phyloP scores from a whole-genome alignment of 1,140 invertebrate species.

The Leptonema lineaticorne region DNA sequence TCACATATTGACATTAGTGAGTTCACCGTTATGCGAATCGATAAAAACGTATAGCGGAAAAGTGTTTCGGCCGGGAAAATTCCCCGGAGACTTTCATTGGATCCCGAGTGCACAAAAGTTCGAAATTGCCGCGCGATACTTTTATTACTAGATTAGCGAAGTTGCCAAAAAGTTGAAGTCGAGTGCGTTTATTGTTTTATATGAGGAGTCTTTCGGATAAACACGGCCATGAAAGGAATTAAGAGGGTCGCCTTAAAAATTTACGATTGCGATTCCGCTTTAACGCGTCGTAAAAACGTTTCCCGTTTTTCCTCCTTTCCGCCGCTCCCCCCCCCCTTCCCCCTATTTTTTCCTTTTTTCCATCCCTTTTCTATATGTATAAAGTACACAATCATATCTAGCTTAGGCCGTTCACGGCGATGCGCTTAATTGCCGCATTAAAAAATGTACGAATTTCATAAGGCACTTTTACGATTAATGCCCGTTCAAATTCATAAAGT shows the following conservation, averaged over 20 bases:
- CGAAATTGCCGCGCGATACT: conserved; percentile 39
- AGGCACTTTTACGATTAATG: too few species aligned
- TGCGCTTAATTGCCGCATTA: background rate
- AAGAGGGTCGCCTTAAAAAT: background rate
- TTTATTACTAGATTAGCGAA: conserved; percentile 41
- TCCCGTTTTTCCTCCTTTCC: background rate
- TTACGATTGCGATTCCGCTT: background rate
- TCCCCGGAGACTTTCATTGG: background rate
- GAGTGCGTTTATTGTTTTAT: conserved; percentile 21
- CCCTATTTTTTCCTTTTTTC: too few species aligned
- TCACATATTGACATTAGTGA: too few species aligned
- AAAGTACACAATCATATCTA: too few species aligned
- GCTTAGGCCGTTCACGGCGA: too few species aligned
- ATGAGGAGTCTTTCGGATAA: background rate
- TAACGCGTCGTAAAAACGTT: background rate
- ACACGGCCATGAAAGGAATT: too few species aligned
- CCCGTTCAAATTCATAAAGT: too few species aligned
- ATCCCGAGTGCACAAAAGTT: conserved; percentile 17
- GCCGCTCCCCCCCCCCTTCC: too few species aligned
- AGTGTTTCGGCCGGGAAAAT: background rate
- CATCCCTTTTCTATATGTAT: too few species aligned
- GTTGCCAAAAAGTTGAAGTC: conserved; percentile 32
- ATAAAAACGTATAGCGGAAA: background rate
- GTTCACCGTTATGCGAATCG: too few species aligned
- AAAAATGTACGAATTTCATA: too few species aligned